Conservation (phyloP, 2,113 vertebrate genomes). For the Malaclemys terrapin region DNA sequence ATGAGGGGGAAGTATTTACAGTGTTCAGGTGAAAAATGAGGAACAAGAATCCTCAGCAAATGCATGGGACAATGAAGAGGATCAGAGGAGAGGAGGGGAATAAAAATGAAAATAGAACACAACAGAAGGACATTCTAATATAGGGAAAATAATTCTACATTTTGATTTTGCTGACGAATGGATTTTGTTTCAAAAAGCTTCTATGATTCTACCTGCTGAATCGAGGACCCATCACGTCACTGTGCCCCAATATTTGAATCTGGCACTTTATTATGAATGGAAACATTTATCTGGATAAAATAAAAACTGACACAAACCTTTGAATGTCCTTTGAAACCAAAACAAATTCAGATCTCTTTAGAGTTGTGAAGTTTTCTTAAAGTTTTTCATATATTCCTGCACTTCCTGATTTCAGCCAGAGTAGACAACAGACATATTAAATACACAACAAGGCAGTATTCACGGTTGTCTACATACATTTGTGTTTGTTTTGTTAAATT, state of each 20-base stretch:
- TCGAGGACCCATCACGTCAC: background rate
- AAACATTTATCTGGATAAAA: background rate
- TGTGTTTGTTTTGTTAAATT: background rate
- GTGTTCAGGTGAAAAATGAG: background rate
- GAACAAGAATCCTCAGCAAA: background rate
- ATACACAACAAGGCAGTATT: background rate
- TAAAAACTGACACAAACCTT: background rate
- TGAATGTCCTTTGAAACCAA: accelerated
- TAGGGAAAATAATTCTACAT: background rate
- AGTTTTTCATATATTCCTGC: background rate
- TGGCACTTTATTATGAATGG: background rate
- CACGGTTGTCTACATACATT: background rate
- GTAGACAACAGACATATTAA: background rate
- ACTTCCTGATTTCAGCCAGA: background rate
- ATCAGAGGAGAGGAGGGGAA: background rate
- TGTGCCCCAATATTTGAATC: background rate
- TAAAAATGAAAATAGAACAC: background rate
- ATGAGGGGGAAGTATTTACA: background rate
- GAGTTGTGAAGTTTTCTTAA: background rate
- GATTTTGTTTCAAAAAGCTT: background rate
- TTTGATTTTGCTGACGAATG: background rate
- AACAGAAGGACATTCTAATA: background rate
- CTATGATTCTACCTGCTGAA: background rate
- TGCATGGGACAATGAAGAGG: background rate
- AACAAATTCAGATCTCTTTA: background rate